Conservation (phyloP, 2,888 invertebrate species). For the Ptychoptera albimana region DNA sequence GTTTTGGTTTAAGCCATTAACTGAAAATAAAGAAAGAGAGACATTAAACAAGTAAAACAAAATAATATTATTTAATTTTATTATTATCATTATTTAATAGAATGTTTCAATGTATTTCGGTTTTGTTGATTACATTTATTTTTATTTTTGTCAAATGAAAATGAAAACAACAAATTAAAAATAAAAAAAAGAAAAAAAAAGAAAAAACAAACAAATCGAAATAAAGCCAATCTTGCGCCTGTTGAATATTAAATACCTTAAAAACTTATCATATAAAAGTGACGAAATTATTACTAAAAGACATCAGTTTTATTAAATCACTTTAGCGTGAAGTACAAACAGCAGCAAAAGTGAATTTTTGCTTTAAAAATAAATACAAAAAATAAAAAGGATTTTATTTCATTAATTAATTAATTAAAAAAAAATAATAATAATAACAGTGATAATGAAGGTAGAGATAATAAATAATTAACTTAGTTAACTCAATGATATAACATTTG, state of each 20-base stretch:
- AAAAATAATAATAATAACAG: background rate
- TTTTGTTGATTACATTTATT: too few relatives aligned
- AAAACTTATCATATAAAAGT: constrained; percentile 4
- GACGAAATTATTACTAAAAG: constrained; percentile 2
- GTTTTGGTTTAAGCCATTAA: too few relatives aligned
- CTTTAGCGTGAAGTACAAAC: background rate
- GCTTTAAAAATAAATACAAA: background rate
- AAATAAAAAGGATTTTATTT: background rate
- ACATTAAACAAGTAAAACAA: too few relatives aligned
- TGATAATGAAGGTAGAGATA: too few relatives aligned
- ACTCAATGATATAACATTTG: background rate
- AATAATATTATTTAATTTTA: too few relatives aligned
- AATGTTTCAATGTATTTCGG: too few relatives aligned
- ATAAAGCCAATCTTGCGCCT: background rate
- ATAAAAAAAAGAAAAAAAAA: too few relatives aligned
- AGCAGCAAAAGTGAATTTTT: background rate
- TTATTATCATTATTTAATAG: too few relatives aligned
- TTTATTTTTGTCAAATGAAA: too few relatives aligned
- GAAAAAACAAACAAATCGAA: background rate
- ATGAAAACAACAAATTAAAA: too few relatives aligned
- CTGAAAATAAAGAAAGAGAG: too few relatives aligned
- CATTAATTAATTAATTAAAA: background rate
- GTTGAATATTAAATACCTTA: constrained; percentile 2
- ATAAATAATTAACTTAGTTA: background rate
- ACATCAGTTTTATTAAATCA: constrained; percentile 3